Conservation (phyloP, 2,113 vertebrate genomes). For the Salvelinus namaycush region DNA sequence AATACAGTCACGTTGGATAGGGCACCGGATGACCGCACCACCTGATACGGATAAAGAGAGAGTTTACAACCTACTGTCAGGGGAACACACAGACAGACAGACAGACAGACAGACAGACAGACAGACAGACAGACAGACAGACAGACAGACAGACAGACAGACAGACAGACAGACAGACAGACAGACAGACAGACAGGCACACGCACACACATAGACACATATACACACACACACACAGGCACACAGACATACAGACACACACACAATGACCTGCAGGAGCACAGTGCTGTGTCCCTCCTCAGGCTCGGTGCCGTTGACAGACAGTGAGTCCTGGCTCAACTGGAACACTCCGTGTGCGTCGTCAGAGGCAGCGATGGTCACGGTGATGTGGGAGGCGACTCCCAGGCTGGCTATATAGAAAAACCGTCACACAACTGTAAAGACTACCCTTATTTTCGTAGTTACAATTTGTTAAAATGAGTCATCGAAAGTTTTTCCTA, state of each 20-base stretch:
- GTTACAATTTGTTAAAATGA: no score
- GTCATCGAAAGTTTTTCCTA: no score
- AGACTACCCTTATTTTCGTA: no score
- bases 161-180: neutral
- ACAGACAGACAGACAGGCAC: neutral
- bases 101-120: neutral
- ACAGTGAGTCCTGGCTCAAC: constrained; percentile 81
- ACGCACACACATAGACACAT: neutral
- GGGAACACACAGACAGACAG: neutral
- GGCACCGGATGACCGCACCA: constrained; percentile 82
- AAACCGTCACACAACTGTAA: neutral
- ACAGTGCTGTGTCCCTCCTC: constrained; percentile 80
- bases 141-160: neutral
- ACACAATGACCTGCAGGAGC: constrained; percentile 79
- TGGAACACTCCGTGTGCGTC: constrained; percentile 94
- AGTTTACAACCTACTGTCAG: neutral
- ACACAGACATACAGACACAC: neutral
- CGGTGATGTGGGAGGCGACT: constrained; percentile 83
- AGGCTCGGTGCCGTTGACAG: constrained; percentile 85
- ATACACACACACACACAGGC: no score
- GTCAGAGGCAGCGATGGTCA: constrained; percentile 91
- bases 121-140: neutral
- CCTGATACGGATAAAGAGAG: constrained; percentile 65
- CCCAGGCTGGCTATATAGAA: constrained; percentile 83
- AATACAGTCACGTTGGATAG: constrained; percentile 84